A percentile compares a stretch with the other conserved stretches of the same genome.
Evolutionary conservation across 2,113 vertebrate species (phyloP).

Genomic region (Sigmodon hispidus): DNA sequence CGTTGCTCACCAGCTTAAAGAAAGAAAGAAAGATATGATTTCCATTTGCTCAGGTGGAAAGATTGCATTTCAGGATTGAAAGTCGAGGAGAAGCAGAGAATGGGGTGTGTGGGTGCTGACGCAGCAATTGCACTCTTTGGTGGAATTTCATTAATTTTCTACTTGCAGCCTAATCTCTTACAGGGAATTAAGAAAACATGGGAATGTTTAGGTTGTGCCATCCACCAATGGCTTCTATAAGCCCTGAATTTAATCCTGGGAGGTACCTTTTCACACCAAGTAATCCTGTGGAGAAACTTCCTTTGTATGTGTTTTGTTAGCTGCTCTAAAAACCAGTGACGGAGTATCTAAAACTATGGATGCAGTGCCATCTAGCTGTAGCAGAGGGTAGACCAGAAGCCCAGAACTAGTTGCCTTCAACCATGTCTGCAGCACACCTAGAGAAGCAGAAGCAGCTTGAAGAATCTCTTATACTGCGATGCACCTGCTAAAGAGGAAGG

Average conservation of each 20-base stretch:
- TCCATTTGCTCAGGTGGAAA: constrained; percentile 55
- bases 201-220: constrained; percentile 61
- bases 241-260: constrained; percentile 74
- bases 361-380: constrained; percentile 67
- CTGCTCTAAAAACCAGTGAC: not conserved
- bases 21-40: constrained; percentile 9
- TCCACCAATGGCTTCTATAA: constrained; percentile 70
- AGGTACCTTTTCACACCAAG: constrained; percentile 71
- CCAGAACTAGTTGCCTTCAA: not conserved
- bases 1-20: constrained; percentile 45
- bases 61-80: constrained; percentile 66
- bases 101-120: not conserved
- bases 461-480: not conserved
- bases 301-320: constrained; percentile 7
- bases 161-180: constrained; percentile 70
- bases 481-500: not conserved
- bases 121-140: not conserved
- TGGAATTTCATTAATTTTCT: constrained; percentile 71
- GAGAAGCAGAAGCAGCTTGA: not conserved
- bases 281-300: constrained; percentile 69
- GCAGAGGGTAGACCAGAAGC: not conserved
- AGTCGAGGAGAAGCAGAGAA: not conserved
- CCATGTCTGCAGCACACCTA: not conserved
- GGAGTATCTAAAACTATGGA: constrained; percentile 26
- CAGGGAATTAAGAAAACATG: constrained; percentile 72